Evolutionary conservation across 2,888 invertebrate species (phyloP).

Genomic region (Epinotia bilunana): DNA sequence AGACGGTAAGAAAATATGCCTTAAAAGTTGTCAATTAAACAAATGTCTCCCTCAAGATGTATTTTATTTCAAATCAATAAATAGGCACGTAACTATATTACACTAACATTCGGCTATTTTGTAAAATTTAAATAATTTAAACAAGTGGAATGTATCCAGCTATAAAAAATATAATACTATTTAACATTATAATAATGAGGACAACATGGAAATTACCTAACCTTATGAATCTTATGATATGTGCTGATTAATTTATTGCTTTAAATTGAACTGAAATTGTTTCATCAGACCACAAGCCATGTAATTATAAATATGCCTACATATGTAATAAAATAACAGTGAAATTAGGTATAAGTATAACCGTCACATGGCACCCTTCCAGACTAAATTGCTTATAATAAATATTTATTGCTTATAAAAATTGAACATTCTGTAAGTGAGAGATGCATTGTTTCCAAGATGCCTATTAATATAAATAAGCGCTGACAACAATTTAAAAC

Average conservation of each 20-base stretch:
- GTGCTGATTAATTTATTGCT: slow-evolving; percentile 47
- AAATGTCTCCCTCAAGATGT: slow-evolving; percentile 15
- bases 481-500: neutral
- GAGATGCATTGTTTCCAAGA: slow-evolving; percentile 2
- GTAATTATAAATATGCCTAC: slow-evolving; percentile 17
- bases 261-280: slow-evolving; percentile 26
- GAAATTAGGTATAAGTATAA: slow-evolving; percentile 11
- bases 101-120: slow-evolving; percentile 50
- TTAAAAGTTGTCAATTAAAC: slow-evolving; percentile 3
- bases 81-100: slow-evolving; percentile 64
- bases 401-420: slow-evolving; percentile 37
- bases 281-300: slow-evolving; percentile 23
- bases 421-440: slow-evolving; percentile 19
- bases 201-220: slow-evolving; percentile 47
- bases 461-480: slow-evolving; percentile 1
- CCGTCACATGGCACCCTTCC: slow-evolving; percentile 19
- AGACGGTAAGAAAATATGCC: neutral
- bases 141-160: slow-evolving; percentile 60
- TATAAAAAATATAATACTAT: slow-evolving; percentile 47
- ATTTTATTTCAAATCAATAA: slow-evolving; percentile 58
- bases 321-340: slow-evolving; percentile 18
- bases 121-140: slow-evolving; percentile 53
- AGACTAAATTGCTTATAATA: slow-evolving; percentile 30
- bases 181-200: slow-evolving; percentile 46
- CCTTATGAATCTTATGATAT: slow-evolving; percentile 43